phyloP scores from a whole-genome alignment of 2,888 invertebrate species.

The Athrips mouffetella region DNA sequence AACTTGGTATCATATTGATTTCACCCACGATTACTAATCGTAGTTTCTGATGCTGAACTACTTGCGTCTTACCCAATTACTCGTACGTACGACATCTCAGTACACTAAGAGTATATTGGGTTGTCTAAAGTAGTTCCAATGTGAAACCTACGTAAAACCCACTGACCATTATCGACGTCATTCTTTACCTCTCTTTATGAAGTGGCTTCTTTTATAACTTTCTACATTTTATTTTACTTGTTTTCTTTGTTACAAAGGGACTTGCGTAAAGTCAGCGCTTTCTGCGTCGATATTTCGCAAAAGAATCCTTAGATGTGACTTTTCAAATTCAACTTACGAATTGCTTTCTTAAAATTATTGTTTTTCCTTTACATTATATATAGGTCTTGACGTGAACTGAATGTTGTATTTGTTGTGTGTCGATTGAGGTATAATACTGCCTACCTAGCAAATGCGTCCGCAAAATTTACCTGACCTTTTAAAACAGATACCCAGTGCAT shows the following conservation, averaged over 20 bases:
- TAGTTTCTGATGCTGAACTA: constrained; percentile 1
- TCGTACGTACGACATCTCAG: too few species aligned
- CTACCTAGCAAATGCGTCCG: constrained; percentile 37
- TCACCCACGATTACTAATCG: constrained; percentile 24
- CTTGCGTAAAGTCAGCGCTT: constrained; percentile 28
- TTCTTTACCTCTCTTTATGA: background rate
- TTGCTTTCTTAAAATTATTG: background rate
- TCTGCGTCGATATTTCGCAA: constrained; percentile 25
- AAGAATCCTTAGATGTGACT: constrained; percentile 26
- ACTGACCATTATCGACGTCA: background rate
- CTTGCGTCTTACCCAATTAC: background rate
- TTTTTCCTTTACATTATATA: background rate
- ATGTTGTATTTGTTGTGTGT: background rate
- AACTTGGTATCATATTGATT: constrained; percentile 36
- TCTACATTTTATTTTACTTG: constrained; percentile 7
- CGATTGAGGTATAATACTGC: background rate
- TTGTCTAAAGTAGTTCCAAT: background rate
- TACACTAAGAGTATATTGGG: too few species aligned
- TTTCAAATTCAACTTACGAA: constrained; percentile 9
- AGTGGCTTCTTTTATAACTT: constrained; percentile 10
- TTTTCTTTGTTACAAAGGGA: constrained; percentile 12
- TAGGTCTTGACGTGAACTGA: background rate
- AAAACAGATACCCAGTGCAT: constrained; percentile 12
- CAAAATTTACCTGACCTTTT: constrained; percentile 5
- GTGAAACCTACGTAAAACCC: too few species aligned